Percentiles rank a stretch among this genome's conserved stretches.
These are phyloP conservation scores for Limnodromus scolopaceus DNA, from an alignment of 2,797 vertebrate species.

Conservation along the genomic window DNA sequence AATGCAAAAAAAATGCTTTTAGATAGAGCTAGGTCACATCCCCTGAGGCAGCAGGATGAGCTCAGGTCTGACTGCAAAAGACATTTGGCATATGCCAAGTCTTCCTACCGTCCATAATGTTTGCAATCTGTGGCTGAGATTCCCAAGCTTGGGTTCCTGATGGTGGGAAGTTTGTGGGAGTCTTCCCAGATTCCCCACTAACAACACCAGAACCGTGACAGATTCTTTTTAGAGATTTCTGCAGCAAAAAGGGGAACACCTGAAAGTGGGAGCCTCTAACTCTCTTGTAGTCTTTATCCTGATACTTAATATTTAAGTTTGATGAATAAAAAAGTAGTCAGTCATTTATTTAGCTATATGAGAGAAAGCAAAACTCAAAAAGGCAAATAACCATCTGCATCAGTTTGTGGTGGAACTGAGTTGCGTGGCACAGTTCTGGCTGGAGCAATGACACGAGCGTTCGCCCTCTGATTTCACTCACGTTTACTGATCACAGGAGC, in stretches of 20 bases:
- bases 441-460: not conserved
- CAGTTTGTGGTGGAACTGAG: not conserved
- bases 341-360: not conserved
- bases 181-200: not conserved
- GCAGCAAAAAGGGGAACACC: not conserved
- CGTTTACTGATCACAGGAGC: not conserved
- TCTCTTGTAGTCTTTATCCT: not conserved
- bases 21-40: not conserved
- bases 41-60: not conserved
- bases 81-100: not conserved
- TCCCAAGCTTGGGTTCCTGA: not conserved
- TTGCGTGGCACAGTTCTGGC: not conserved
- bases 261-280: not conserved
- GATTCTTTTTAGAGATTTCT: not conserved
- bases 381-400: not conserved
- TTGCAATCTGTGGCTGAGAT: not conserved
- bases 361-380: not conserved
- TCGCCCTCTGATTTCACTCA: not conserved
- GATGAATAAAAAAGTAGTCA: not conserved
- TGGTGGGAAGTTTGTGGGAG: not conserved
- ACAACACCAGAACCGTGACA: not conserved
- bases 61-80: not conserved
- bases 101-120: accelerated
- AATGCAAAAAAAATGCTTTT: not conserved
- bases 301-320: not conserved